Conservation (phyloP, 2,113 vertebrate genomes). For the Aplodontia rufa region DNA sequence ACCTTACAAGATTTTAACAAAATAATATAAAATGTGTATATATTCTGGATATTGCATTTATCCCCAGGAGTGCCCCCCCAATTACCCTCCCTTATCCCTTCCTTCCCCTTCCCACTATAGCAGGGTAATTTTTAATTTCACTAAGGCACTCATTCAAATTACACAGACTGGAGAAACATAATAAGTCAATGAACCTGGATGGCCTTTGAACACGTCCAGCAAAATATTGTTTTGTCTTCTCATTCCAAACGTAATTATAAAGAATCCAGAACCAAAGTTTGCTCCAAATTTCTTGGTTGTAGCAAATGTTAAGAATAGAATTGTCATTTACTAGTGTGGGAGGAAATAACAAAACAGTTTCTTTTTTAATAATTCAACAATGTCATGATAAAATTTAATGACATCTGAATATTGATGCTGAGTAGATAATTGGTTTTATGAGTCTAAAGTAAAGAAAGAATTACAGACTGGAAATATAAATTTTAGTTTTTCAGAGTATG, state of each 20-base stretch:
- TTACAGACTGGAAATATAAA: neutral
- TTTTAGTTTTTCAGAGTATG: neutral
- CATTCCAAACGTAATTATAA: neutral
- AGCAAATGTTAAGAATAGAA: neutral
- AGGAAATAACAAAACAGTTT: neutral
- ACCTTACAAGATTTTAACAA: too few relatives aligned
- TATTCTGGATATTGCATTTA: too few relatives aligned
- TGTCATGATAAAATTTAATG: neutral
- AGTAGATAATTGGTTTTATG: neutral
- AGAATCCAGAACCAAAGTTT: neutral
- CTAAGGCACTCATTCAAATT: neutral
- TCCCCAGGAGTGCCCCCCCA: too few relatives aligned
- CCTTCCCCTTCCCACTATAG: too few relatives aligned
- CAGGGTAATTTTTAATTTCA: neutral
- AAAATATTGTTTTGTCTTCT: neutral
- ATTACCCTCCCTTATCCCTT: too few relatives aligned
- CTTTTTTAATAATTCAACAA: neutral
- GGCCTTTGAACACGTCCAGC: neutral
- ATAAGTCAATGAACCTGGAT: neutral
- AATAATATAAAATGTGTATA: too few relatives aligned
- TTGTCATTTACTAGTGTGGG: neutral
- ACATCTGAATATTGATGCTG: neutral
- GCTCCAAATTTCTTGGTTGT: neutral
- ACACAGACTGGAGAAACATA: neutral
- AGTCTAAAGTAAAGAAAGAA: neutral